A percentile compares a stretch with the other conserved stretches of the same genome.
These are phyloP conservation scores for Drosophila kanekoi DNA, from an alignment of 2,888 invertebrate genomes.

Conservation along the genomic window DNA sequence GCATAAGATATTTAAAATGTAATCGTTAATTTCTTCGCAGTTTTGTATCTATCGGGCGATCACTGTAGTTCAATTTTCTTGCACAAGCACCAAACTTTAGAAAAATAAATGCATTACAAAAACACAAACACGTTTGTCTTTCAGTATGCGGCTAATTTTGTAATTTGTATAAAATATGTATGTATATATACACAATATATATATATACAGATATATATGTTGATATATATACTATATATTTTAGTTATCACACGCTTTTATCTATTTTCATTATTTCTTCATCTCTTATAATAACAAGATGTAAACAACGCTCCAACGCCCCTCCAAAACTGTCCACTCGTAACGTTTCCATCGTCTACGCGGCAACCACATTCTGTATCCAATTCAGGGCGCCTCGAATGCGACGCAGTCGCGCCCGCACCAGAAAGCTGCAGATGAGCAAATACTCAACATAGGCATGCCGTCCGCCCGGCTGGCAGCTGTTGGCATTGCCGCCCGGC, in stretches of 20 bases:
- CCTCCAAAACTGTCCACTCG: constrained; percentile 1
- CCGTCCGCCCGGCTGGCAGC: constrained; percentile 83
- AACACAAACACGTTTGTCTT: constrained; percentile 2
- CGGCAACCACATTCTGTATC: constrained; percentile 86
- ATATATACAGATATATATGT: neutral
- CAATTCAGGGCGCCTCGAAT: constrained; percentile 88
- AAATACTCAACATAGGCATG: constrained; percentile 90
- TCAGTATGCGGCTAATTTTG: constrained; percentile 52
- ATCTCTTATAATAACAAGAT: constrained; percentile 43
- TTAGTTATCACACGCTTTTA: constrained; percentile 68
- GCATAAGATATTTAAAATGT: no score
- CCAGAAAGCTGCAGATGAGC: constrained; percentile 89
- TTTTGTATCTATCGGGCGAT: no score
- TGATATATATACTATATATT: constrained; percentile 45
- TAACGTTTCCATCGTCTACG: no score
- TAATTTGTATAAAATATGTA: constrained; percentile 59
- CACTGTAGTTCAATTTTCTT: no score
- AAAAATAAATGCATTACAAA: constrained; percentile 19
- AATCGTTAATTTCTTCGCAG: no score
- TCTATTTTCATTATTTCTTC: constrained; percentile 41
- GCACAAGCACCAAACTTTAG: no score
- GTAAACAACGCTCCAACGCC: constrained; percentile 15
- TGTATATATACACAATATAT: constrained; percentile 30
- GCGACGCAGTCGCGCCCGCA: constrained; percentile 87
- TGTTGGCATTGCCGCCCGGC: constrained; percentile 13